Base-by-base conservation (phyloP, 2,888 invertebrate species). In the Agrenia bidenticulata region DNA sequence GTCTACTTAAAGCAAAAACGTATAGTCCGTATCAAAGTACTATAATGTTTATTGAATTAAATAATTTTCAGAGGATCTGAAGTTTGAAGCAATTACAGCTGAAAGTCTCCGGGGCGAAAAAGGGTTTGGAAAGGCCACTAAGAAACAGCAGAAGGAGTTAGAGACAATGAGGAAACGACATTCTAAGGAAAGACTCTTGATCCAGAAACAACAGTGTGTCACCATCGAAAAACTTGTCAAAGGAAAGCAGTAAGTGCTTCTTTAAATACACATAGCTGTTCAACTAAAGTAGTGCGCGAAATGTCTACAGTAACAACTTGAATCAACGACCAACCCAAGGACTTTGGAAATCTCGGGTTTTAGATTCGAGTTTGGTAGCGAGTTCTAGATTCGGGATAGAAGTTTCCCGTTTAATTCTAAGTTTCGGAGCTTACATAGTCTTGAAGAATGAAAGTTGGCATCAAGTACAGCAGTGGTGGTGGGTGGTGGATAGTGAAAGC, bases 81-180 rank as follows among this genome's bases (percentile, higher is more conserved):
- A 92, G 39, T 93, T 95, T 79, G 95, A 95, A 76, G 89, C 93
- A 0, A 91, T 97, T 70, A 94, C 93, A 0, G 86, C 92, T 51
- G 94, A 94, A 73, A 87, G 89, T 1, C 83, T 97, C 55, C 87
- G 89, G 21, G 87, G 88, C 77, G 95, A 96, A 80, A 97, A 96
- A 79, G 89, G 89, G 24, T 97, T 92, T 82, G 85, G 89, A 76
- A 99, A 99, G 82, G 88, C 92, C 39, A 87, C 91, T 54, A 89
- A 94, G 77, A 98, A 97, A 80, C 96, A 98, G 78, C 91, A 93
- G 80, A 99, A 99, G 78, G 98, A 99, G 77, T 80, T 93, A 69
- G 98, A 98, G 65, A 85, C 91, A 4, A 82, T 97, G 82, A 89
- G 89, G 79, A 97, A 96, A 80, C 88, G 90, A 63, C 97, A 98